Percentiles rank a stretch among this genome's conserved stretches.
phyloP scores from a whole-genome alignment of 2,797 vertebrate genomes.

The Sylvia borin region DNA sequence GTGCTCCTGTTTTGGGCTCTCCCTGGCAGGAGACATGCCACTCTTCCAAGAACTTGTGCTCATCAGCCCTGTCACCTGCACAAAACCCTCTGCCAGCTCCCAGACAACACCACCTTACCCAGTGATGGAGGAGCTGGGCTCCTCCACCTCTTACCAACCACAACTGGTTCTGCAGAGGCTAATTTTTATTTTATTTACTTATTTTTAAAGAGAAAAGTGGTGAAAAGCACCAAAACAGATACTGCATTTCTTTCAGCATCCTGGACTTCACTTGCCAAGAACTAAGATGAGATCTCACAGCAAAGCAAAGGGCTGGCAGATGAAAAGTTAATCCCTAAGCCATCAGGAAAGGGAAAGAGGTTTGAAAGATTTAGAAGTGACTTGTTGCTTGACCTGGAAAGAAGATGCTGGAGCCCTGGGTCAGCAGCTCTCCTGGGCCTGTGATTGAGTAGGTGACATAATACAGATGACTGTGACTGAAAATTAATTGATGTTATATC shows the following conservation, averaged over 20 bases:
- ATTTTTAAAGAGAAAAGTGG: neutral
- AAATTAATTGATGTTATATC: slow-evolving; percentile 48
- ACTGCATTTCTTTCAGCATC: neutral
- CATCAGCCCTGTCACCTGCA: neutral
- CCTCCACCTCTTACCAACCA: neutral
- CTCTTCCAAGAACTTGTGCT: neutral
- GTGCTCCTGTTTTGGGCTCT: neutral
- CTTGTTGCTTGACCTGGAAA: slow-evolving; percentile 24
- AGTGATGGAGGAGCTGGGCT: neutral
- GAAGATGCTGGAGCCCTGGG: neutral
- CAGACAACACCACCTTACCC: neutral
- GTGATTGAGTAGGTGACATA: slow-evolving; percentile 38
- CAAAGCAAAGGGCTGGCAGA: neutral
- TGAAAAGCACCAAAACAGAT: neutral
- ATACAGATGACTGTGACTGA: neutral
- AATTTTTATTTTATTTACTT: neutral
- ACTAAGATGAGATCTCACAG: neutral
- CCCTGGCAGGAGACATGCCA: fast-evolving
- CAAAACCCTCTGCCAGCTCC: neutral
- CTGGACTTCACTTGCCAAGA: neutral
- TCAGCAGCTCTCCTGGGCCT: neutral
- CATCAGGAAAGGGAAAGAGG: neutral
- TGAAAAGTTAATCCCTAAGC: neutral
- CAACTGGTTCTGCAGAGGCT: neutral
- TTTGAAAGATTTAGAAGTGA: slow-evolving; percentile 37